These are phyloP conservation scores for Nesospiza acunhae DNA, from an alignment of 2,113 vertebrate species.

Conservation along the genomic window DNA sequence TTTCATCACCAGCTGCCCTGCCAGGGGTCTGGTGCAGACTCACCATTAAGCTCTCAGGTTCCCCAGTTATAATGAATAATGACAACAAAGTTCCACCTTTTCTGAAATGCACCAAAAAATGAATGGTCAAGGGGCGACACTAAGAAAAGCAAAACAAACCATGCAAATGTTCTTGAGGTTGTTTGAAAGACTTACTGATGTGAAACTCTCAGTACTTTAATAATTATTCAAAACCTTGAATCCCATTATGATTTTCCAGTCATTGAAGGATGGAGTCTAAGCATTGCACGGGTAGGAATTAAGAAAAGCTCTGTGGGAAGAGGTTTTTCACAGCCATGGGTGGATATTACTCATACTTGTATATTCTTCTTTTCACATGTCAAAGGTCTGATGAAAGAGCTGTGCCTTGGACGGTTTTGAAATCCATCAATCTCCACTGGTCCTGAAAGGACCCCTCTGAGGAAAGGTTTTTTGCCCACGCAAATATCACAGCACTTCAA, in stretches of 20 bases:
- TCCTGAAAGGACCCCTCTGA: neutral
- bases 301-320: constrained; percentile 26
- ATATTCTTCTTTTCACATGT: neutral
- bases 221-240: neutral
- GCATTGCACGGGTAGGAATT: neutral
- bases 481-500: neutral
- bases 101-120: neutral
- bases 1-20: neutral
- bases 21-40: neutral
- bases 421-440: neutral
- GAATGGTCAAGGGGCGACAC: neutral
- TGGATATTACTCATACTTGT: constrained; percentile 25
- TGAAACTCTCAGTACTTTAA: neutral
- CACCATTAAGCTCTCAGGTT: neutral
- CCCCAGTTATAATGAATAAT: neutral
- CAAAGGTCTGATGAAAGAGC: neutral
- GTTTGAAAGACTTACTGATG: neutral
- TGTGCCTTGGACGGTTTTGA: neutral
- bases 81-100: neutral
- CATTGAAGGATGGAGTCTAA: neutral
- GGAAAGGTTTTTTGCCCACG: neutral
- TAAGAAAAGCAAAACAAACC: neutral
- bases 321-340: neutral
- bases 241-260: neutral
- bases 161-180: neutral